Evolutionary conservation across 2,113 vertebrate genomes (phyloP).

Genomic region (Maccullochella peelii): DNA sequence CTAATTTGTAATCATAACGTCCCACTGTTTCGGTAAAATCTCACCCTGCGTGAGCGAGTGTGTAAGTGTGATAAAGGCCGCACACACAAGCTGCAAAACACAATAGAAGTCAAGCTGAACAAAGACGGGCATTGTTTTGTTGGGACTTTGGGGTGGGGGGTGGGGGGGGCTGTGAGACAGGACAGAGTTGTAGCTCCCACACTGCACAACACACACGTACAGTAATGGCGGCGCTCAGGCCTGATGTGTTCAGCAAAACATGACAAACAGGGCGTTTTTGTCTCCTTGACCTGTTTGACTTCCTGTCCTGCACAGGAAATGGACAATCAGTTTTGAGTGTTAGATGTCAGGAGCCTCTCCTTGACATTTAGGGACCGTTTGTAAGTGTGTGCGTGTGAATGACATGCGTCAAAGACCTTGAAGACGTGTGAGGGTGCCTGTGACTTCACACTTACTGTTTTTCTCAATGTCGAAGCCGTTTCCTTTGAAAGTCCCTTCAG

Average conservation of each 20-base stretch:
- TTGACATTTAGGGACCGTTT: conserved; percentile 12
- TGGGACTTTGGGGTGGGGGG: conserved; percentile 2
- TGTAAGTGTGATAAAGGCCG: conserved; percentile 19
- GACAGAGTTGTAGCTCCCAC: conserved; percentile 70
- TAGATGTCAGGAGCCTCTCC: conserved; percentile 33
- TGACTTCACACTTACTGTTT: conserved; percentile 37
- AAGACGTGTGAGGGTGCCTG: conserved; percentile 40
- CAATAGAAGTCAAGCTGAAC: conserved; percentile 58
- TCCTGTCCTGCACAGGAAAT: conserved; percentile 69
- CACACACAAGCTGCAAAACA: conserved; percentile 14
- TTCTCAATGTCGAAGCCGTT: conserved; percentile 33
- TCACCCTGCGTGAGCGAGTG: not conserved
- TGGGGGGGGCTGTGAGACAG: conserved; percentile 53
- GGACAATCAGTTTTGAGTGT: not conserved
- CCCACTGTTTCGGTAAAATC: conserved; percentile 51
- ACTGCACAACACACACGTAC: conserved; percentile 34
- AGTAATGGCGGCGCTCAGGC: conserved; percentile 11
- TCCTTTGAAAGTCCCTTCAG: conserved; percentile 69
- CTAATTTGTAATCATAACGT: conserved; percentile 62
- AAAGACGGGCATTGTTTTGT: conserved; percentile 74
- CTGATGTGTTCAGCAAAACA: conserved; percentile 13
- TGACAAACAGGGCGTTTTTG: conserved; percentile 34
- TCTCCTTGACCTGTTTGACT: conserved; percentile 45
- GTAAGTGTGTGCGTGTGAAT: conserved; percentile 30
- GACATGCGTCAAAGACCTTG: conserved; percentile 54